These are phyloP conservation scores for Dinomys branickii DNA, from an alignment of 2,113 vertebrate genomes.

Conservation along the genomic window DNA sequence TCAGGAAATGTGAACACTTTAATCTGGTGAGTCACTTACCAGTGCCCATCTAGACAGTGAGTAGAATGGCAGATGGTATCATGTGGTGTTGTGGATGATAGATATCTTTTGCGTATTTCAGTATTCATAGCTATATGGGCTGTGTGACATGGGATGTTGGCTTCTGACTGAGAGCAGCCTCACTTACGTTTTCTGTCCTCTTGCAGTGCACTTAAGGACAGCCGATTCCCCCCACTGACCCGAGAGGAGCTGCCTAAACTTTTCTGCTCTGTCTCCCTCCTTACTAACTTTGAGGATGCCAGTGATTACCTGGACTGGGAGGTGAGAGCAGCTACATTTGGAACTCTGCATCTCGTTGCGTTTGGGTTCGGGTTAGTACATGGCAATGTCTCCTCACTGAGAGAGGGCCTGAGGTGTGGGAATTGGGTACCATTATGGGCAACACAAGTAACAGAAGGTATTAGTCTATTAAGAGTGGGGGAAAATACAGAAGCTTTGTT, in stretches of 20 bases:
- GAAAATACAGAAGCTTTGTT: background rate
- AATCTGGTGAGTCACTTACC: background rate
- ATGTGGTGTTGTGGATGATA: background rate
- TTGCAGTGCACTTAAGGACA: constrained; percentile 93
- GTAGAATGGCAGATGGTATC: background rate
- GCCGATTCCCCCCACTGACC: constrained; percentile 91
- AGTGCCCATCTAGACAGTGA: background rate
- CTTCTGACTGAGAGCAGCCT: constrained; percentile 36
- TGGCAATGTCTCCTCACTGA: constrained; percentile 85
- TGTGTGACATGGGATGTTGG: background rate
- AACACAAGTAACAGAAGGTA: constrained; percentile 11
- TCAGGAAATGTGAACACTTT: background rate
- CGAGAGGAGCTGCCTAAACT: constrained; percentile 93
- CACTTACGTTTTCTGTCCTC: constrained; percentile 69
- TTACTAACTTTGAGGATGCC: constrained; percentile 93
- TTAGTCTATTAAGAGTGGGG: background rate
- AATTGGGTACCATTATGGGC: constrained; percentile 32
- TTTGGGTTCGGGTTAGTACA: constrained; percentile 90
- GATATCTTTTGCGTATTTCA: background rate
- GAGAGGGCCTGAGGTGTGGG: constrained; percentile 67
- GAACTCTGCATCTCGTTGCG: constrained; percentile 87
- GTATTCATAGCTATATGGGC: background rate
- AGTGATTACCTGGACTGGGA: constrained; percentile 93
- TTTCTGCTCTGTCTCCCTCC: constrained; percentile 93
- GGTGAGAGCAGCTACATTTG: constrained; percentile 91